Percentiles rank a stretch among this genome's conserved stretches.
Conservation (phyloP, 2,888 invertebrate genomes). For the Metallyticus violacea region DNA sequence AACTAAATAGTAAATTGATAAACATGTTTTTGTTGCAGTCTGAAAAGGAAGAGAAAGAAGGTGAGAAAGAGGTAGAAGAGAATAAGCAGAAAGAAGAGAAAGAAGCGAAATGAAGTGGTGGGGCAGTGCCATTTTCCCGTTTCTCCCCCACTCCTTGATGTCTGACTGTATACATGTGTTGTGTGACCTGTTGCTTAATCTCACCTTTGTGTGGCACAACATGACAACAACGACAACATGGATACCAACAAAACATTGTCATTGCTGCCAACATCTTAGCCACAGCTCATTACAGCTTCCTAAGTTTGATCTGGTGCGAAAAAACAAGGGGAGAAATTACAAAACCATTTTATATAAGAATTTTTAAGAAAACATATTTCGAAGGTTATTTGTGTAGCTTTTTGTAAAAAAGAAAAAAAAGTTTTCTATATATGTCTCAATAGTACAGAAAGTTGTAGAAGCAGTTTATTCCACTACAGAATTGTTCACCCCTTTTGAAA, state of each 20-base stretch:
- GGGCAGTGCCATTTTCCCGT: constrained; percentile 7
- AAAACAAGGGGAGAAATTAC: constrained; percentile 11
- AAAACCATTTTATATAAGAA: constrained; percentile 31
- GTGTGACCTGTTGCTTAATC: constrained; percentile 24
- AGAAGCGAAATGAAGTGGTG: constrained; percentile 50
- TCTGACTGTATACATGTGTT: constrained; percentile 33
- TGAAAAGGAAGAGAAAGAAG: constrained; percentile 70
- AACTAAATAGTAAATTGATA: no score
- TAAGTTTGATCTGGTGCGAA: constrained; percentile 26
- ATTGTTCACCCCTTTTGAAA: constrained; percentile 17
- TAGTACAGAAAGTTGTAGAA: neutral
- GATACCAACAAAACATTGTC: neutral
- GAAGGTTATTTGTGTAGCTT: constrained; percentile 28
- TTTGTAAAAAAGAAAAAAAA: constrained; percentile 23
- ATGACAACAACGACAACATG: neutral
- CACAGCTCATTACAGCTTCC: constrained; percentile 9
- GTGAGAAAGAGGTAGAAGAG: constrained; percentile 63
- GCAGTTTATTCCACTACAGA: neutral
- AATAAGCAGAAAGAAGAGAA: constrained; percentile 58
- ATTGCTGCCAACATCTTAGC: neutral
- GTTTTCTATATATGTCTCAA: constrained; percentile 10
- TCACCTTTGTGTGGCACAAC: neutral
- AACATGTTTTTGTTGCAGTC: constrained; percentile 53
- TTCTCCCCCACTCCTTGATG: constrained; percentile 19
- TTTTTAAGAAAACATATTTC: constrained; percentile 31